phyloP scores from a whole-genome alignment of 2,797 vertebrate species.

The Anolis apletophallus region DNA sequence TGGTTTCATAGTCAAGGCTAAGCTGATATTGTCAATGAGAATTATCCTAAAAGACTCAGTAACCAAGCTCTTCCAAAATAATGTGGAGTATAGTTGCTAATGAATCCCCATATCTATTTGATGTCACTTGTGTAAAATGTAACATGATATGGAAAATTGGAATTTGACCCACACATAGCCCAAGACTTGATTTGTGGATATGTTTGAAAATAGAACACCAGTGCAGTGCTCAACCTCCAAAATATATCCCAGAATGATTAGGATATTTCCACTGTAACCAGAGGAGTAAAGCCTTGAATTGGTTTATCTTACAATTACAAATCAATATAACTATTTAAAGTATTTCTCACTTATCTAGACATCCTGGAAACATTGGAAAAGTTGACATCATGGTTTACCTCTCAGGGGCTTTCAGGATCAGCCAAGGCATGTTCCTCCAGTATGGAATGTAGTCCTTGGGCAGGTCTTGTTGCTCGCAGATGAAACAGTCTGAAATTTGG shows the following conservation, averaged over 20 bases:
- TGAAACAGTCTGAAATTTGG: background rate
- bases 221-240: background rate
- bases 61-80: background rate
- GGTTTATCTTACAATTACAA: background rate
- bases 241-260: background rate
- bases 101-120: background rate
- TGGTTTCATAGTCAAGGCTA: background rate
- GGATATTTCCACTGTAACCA: background rate
- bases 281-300: background rate
- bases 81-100: background rate
- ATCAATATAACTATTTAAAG: background rate
- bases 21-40: background rate
- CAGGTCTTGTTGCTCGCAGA: background rate
- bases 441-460: background rate
- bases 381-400: background rate
- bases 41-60: background rate
- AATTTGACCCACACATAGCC: background rate
- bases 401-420: background rate
- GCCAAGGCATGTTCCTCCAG: background rate
- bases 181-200: background rate
- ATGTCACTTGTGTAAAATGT: background rate
- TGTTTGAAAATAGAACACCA: background rate
- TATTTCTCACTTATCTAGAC: background rate
- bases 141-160: background rate
- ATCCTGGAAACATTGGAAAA: background rate